Base-by-base conservation (phyloP, 2,113 vertebrate genomes). In the Dermatemys mawii region DNA sequence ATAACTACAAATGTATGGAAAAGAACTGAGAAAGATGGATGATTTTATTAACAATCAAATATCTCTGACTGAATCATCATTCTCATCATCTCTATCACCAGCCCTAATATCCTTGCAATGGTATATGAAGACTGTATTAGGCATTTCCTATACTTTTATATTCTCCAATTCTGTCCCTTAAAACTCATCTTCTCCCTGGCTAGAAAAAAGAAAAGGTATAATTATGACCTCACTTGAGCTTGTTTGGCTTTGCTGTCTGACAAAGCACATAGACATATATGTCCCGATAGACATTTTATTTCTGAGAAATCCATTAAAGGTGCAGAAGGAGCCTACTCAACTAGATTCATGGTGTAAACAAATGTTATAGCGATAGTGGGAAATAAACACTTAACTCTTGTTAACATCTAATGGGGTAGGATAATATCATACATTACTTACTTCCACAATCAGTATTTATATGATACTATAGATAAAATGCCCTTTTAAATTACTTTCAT, bases 391-490 rank as follows among this genome's bases (percentile, higher is more conserved):
- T 92, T 95, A 89, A 50, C 14, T 19, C 73, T 76, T 76, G 8
- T 89, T 92, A 96, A 94, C 32, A 97, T 92, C 13, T 88, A 91
- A 78, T 12, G 14, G 29, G 16, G 67, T 87, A 83, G 94, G 53
- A 89, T 55, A 93, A 92, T 14, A 79, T 24, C 22, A 83, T 1
- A 2, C 2, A 6, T 48, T 85, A 83, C 50, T 92, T 49, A 79
- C 60, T 96, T 94, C 60, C 78, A 92, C 16, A 86, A 35, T 29
- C 32, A 46, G 13, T 50, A 94, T 88, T 89, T 57, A 60, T 63
- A 17, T 55, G 46, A 89, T 70, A 79, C 76, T 92, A 85, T 0
- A 90, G 27, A 35, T 63, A 83, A 84, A 92, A 54, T 55, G 16
- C 46, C 0, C 75, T 88, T 95, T 90, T n/a, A 81, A 60, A 87